Percentiles rank a stretch among this genome's conserved stretches.
These are phyloP conservation scores for Lagocephalus sceleratus DNA, from an alignment of 2,797 vertebrate genomes.

Conservation along the genomic window DNA sequence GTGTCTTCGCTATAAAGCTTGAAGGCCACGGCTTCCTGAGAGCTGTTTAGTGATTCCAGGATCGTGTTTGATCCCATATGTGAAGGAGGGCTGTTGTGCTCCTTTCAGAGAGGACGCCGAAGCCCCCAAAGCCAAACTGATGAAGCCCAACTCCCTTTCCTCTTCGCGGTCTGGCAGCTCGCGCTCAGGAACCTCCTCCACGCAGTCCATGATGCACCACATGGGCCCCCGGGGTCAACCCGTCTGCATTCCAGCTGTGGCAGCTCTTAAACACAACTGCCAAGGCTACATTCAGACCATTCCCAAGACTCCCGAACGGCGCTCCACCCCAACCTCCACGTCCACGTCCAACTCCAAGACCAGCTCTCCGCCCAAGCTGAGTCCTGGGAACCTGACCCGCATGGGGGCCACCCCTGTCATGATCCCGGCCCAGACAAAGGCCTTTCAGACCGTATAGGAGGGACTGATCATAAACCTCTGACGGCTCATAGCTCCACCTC, in stretches of 20 bases:
- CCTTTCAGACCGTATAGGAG: conserved; percentile 88
- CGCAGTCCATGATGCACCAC: conserved; percentile 93
- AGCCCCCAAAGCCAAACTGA: conserved; percentile 93
- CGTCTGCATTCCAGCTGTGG: conserved; percentile 82
- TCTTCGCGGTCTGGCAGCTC: conserved; percentile 91
- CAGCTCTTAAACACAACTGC: conserved; percentile 82
- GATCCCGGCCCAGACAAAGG: conserved; percentile 86
- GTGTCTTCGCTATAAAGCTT: too few species aligned
- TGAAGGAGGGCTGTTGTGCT: background rate
- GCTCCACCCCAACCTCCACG: conserved; percentile 74
- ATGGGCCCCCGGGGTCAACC: conserved; percentile 87
- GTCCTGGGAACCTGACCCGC: conserved; percentile 68
- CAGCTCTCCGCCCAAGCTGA: conserved; percentile 80
- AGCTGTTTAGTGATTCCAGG: too few species aligned
- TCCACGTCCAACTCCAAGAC: conserved; percentile 75
- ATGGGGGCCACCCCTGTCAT: conserved; percentile 78
- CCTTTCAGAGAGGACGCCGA: conserved; percentile 90
- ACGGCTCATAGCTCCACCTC: too few species aligned
- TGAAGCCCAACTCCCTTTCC: conserved; percentile 93
- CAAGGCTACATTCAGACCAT: conserved; percentile 70
- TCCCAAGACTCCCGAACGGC: too few species aligned
- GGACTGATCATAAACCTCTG: too few species aligned
- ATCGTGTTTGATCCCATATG: too few species aligned
- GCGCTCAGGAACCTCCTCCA: conserved; percentile 91
- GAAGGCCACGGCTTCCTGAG: too few species aligned